Evolutionary conservation across 2,888 invertebrate species (phyloP), one percentile per base, ranked within the genome.

Genomic region (Linnaemya vulpina): DNA sequence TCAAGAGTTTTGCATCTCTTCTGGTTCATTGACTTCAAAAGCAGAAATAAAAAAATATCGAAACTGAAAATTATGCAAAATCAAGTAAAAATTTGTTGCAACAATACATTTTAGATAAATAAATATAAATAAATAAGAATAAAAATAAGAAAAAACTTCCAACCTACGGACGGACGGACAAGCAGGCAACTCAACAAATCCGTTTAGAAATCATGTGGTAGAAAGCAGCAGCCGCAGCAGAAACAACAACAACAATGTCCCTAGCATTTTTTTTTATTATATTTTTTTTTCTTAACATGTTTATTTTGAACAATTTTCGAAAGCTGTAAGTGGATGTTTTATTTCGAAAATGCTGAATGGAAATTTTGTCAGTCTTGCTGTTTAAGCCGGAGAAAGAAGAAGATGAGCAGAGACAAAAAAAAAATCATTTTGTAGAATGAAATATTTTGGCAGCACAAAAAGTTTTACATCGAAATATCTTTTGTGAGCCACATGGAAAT

Each of bases 21-120:
- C 71, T 43, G 58, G 76, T 82, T 82, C 82, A 82, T 71, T 76
- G 82, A 77, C 82, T 76, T 71, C 22, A 76, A 63, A 63, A 49
- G 30, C 1, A 20, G n/a, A 3, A 40, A 58, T 43, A 15, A 65
- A 22, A 35, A 67, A 49, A 55, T 20, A 15, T 3, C 63, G 43
- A 70, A 65, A 46, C 53, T 68, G 22, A 55, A 81, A 71, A 76
- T 82, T 65, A 80, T 73, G 55, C 49, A 49, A 67, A 80, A 80
- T 74, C 51, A 80, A 67, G 60, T 74, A 40, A 74, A 74, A 80
- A 74, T 68, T 74, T 80, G 30, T 17, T 30, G 7, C 20, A 25
- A 65, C 63, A 82, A 71, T 75, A 25, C 75, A 65, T 81, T 68
- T n/a, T n/a, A 68, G 40, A 62, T 60, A 75, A n/a, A n/a, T n/a